Base-by-base conservation (phyloP, 2,113 vertebrate species). In the pig (Sus scrofa) region DNA sequence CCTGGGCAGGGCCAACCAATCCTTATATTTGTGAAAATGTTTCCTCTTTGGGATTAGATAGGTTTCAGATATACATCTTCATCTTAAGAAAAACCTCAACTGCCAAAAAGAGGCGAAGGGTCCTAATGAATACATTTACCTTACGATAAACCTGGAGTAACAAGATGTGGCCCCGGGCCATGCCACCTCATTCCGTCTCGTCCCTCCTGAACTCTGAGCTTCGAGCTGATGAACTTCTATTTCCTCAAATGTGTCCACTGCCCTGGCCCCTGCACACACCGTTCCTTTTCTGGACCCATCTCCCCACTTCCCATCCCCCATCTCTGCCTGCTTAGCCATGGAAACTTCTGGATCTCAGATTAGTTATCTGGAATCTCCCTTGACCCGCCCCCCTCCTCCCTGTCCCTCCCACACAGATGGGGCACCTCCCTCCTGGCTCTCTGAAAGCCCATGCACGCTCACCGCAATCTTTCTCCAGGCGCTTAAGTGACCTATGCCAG, bases 1-100 rank as follows among this genome's bases (percentile, higher is more conserved):
- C 34, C 37, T 50, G 52, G 67, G 74, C 9, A 93, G 54, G 89
- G 30, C 3, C 52, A 56, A 86, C 44, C 0, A 50, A 77, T 91
- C 44, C 26, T 71, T 77, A 27, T 19, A 52, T 52, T 39, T 60
- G n/a, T 79, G 73, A 85, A 91, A 84, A 79, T 67, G 27, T 34
- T 84, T 74, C 78, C 44, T 91, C 68, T 82, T 79, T 87, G 54
- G 65, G 32, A 89, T 83, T 86, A 78, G 22, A 50, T 58, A 75
- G 7, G 58, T 44, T 85, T 52, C 56, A 96, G 44, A 88, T 83
- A 83, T 74, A 32, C 37, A 92, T 56, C 62, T 86, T 78, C 32
- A 87, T 65, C 70, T 83, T 67, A 54, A 90, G 84, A 91, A 50
- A 67, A 83, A 78, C 20, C 30, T 9, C 18, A 79, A 62, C 6